Conservation (phyloP, 2,797 vertebrate genomes). For the Propithecus perrieri region DNA sequence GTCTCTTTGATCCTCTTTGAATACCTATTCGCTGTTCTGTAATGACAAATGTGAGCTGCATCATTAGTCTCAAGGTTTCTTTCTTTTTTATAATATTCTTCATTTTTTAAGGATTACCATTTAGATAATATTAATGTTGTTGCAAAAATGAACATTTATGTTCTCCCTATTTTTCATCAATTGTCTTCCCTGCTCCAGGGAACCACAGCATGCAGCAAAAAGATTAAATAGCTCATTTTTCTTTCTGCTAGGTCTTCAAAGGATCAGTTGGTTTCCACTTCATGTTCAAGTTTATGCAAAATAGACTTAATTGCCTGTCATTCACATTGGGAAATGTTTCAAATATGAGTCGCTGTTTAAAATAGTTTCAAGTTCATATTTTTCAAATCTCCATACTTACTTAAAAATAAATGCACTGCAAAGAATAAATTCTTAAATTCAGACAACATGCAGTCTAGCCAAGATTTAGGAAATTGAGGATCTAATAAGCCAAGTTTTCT, state of each 20-base stretch:
- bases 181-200: neutral
- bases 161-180: neutral
- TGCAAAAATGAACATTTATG: neutral
- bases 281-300: constrained; percentile 5
- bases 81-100: neutral
- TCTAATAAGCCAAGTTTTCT: neutral
- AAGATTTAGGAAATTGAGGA: constrained; percentile 27
- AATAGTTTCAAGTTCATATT: constrained; percentile 55
- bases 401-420: constrained; percentile 72
- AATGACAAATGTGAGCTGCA: neutral
- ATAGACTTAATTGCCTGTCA: constrained; percentile 55
- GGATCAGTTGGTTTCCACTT: constrained; percentile 41
- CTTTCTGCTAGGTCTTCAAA: constrained; percentile 45
- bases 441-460: constrained; percentile 20
- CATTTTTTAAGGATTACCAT: neutral
- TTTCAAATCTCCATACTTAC: constrained; percentile 69
- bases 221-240: constrained; percentile 4
- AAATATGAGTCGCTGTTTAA: constrained; percentile 62
- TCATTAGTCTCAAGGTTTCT: neutral
- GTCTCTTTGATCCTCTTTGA: neutral
- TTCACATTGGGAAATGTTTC: constrained; percentile 40
- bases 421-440: constrained; percentile 26
- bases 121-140: neutral
- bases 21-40: neutral
- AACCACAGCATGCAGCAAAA: neutral